Conservation (phyloP, 2,797 vertebrate genomes). For the Centropyge bicolor region DNA sequence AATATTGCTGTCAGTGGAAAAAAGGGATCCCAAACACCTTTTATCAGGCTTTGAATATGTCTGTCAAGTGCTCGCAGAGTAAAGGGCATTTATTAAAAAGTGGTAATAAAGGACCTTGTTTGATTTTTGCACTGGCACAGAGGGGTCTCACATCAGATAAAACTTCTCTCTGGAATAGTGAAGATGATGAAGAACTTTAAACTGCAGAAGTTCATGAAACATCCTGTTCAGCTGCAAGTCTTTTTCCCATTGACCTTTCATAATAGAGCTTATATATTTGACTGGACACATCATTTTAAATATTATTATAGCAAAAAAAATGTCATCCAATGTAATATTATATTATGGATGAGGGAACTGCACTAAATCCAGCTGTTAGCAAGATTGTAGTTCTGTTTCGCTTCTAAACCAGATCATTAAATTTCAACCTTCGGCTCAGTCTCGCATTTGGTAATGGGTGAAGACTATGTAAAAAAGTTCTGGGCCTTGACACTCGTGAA, state of each 20-base stretch:
- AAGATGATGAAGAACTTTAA: not conserved
- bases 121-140: not conserved
- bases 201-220: not conserved
- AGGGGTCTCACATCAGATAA: not conserved
- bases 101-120: not conserved
- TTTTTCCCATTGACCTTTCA: constrained; percentile 4
- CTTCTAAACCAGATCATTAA: not conserved
- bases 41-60: not conserved
- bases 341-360: not conserved
- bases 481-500: not conserved
- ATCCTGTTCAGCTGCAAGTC: not conserved
- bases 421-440: constrained; percentile 9
- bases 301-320: not conserved
- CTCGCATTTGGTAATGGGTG: not conserved
- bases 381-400: not conserved
- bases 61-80: not conserved
- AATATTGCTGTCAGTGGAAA: constrained; percentile 26
- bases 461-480: not conserved
- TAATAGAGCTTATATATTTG: constrained; percentile 2
- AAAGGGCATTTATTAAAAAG: not conserved
- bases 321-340: not conserved
- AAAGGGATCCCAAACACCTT: constrained; percentile 17
- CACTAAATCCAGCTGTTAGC: not conserved
- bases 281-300: not conserved
- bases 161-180: not conserved